phyloP scores from a whole-genome alignment of 1,140 invertebrate genomes.

The Radopholus similis region DNA sequence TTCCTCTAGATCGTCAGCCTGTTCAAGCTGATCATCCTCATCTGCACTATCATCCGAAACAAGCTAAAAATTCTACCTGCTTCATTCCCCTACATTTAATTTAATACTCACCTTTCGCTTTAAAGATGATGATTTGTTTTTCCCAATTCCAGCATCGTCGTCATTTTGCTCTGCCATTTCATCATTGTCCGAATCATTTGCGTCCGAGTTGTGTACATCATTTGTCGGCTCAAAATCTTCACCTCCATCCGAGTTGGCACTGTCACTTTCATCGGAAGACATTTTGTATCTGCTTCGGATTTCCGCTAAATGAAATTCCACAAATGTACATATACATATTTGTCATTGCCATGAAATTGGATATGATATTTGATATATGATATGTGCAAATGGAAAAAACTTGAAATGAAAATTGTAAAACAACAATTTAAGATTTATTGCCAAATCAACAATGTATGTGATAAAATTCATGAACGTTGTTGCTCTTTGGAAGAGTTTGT shows the following conservation, averaged over 20 bases:
- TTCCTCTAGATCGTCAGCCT: constrained; percentile 39
- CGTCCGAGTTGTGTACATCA: not conserved
- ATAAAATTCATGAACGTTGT: too few relatives aligned
- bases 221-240: not conserved
- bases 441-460: too few relatives aligned
- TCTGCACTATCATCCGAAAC: constrained; percentile 33
- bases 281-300: too few relatives aligned
- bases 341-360: too few relatives aligned
- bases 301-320: too few relatives aligned
- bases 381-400: too few relatives aligned
- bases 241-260: constrained; percentile 10
- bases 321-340: too few relatives aligned
- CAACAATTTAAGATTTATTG: too few relatives aligned
- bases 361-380: too few relatives aligned
- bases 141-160: not conserved
- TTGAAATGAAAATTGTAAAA: too few relatives aligned
- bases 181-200: constrained; percentile 2
- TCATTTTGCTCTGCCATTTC: not conserved
- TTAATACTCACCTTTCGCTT: not conserved
- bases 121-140: not conserved
- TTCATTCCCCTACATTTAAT: not conserved
- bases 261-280: constrained; percentile 14
- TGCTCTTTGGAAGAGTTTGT: too few relatives aligned
- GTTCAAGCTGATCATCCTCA: constrained; percentile 31
- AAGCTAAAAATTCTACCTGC: not conserved